These are phyloP conservation scores for Rhea pennata DNA, from an alignment of 2,113 vertebrate genomes.

Conservation along the genomic window DNA sequence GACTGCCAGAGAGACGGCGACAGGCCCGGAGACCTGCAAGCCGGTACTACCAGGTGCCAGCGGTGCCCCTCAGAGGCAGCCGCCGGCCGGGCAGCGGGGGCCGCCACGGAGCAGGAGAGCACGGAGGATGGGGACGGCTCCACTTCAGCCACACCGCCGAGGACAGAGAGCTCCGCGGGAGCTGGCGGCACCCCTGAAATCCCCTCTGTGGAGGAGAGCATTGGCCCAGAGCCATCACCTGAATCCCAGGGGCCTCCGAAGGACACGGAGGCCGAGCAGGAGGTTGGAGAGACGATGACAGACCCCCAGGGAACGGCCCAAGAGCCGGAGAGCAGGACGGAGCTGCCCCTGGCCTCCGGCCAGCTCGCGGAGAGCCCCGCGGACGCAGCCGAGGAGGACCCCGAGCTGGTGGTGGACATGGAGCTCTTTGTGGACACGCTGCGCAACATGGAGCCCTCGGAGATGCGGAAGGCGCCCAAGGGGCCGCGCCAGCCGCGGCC, in stretches of 20 bases:
- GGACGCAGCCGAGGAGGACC: background rate
- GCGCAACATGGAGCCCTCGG: slow-evolving; percentile 85
- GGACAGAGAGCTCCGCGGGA: background rate
- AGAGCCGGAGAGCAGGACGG: background rate
- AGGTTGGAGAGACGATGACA: rapidly evolving
- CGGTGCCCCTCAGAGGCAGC: background rate
- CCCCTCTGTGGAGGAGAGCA: rapidly evolving
- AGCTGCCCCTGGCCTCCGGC: background rate
- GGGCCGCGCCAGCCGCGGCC: slow-evolving; percentile 66
- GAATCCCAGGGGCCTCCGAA: background rate
- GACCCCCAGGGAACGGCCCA: background rate
- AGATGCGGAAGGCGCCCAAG: slow-evolving; percentile 73
- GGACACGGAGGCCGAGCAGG: background rate
- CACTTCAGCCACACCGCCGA: background rate
- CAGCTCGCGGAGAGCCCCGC: background rate
- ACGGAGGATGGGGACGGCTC: rapidly evolving
- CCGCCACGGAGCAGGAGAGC: background rate
- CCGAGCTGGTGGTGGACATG: slow-evolving; percentile 81
- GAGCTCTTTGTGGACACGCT: slow-evolving; percentile 88
- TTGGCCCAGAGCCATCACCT: background rate
- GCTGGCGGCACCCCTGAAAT: rapidly evolving
- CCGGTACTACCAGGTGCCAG: background rate
- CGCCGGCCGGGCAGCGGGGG: background rate
- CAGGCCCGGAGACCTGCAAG: background rate
- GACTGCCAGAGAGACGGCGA: background rate